Percentiles rank a stretch among this genome's conserved stretches.
These are phyloP conservation scores for Diplolepis rosae DNA, from an alignment of 2,888 invertebrate species.

Conservation along the genomic window DNA sequence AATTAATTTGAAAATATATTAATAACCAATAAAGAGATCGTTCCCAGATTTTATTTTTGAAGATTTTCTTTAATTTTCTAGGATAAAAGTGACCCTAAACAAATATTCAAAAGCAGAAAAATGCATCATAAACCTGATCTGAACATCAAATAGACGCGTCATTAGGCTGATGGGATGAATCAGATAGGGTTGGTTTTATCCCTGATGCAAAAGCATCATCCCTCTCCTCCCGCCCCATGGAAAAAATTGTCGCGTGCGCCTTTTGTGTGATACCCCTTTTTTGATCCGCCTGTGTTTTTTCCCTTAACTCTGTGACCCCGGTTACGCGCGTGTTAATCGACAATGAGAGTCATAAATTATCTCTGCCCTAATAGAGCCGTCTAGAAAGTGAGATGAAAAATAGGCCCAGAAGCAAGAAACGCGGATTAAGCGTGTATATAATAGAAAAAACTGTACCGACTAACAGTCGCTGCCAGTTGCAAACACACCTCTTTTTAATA, in stretches of 20 bases:
- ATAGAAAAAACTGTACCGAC: slow-evolving; percentile 51
- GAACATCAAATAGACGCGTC: slow-evolving; percentile 66
- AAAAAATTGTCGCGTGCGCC: slow-evolving; percentile 61
- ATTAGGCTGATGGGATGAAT: slow-evolving; percentile 69
- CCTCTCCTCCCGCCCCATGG: slow-evolving; percentile 56
- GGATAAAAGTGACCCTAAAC: too few species aligned
- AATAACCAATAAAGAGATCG: too few species aligned
- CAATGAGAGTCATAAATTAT: slow-evolving; percentile 72
- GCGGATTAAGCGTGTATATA: slow-evolving; percentile 42
- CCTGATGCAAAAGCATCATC: slow-evolving; percentile 27
- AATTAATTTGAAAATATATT: too few species aligned
- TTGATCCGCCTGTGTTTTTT: slow-evolving; percentile 60
- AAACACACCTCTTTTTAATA: slow-evolving; percentile 54
- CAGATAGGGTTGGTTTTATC: slow-evolving; percentile 63
- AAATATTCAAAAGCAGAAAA: neutral
- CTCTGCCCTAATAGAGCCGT: slow-evolving; percentile 71
- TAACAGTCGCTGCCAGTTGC: slow-evolving; percentile 61
- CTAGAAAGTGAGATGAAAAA: slow-evolving; percentile 42
- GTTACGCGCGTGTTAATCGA: slow-evolving; percentile 72
- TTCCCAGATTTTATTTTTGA: too few species aligned
- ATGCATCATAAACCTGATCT: slow-evolving; percentile 52
- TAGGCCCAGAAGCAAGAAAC: slow-evolving; percentile 40
- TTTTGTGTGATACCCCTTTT: slow-evolving; percentile 62
- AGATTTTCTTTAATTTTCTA: too few species aligned
- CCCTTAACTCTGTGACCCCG: slow-evolving; percentile 52